Conservation (phyloP, 1,140 invertebrate species). For the Drosophila ironensis region DNA sequence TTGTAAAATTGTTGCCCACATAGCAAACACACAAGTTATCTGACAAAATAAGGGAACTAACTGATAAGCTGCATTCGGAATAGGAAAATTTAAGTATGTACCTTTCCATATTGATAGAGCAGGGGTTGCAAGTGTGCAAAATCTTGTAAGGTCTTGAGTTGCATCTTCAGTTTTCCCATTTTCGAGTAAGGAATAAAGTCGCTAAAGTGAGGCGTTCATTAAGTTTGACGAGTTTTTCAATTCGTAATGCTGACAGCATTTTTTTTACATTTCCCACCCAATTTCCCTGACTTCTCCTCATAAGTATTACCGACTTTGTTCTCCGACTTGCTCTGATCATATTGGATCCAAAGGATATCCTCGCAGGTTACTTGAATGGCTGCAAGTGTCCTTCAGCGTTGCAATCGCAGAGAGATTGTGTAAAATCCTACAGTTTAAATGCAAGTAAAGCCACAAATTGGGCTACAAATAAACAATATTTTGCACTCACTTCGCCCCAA, state of each 20-base stretch:
- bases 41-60: conserved; percentile 77
- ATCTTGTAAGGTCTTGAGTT: conserved; percentile 2
- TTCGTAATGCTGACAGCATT: background rate
- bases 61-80: conserved; percentile 18
- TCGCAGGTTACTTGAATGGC: conserved; percentile 79
- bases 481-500: conserved; percentile 15
- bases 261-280: conserved; percentile 29
- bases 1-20: conserved; percentile 25
- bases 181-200: conserved; percentile 13
- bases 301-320: conserved; percentile 28
- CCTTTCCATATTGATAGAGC: conserved; percentile 8
- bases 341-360: conserved; percentile 53
- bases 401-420: conserved; percentile 24
- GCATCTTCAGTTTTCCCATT: background rate
- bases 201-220: conserved; percentile 6
- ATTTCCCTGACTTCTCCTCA: conserved; percentile 5
- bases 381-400: conserved; percentile 75
- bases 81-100: background rate
- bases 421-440: conserved; percentile 63
- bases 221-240: background rate
- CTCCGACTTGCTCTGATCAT: conserved; percentile 5
- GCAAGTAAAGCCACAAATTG: background rate
- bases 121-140: conserved; percentile 24
- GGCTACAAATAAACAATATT: conserved; percentile 1
- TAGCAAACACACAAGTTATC: conserved; percentile 63